A percentile compares a stretch with the other conserved stretches of the same genome.
These are phyloP conservation scores for Lepidochrysops patricia DNA, from an alignment of 2,888 invertebrate genomes.

Conservation along the genomic window DNA sequence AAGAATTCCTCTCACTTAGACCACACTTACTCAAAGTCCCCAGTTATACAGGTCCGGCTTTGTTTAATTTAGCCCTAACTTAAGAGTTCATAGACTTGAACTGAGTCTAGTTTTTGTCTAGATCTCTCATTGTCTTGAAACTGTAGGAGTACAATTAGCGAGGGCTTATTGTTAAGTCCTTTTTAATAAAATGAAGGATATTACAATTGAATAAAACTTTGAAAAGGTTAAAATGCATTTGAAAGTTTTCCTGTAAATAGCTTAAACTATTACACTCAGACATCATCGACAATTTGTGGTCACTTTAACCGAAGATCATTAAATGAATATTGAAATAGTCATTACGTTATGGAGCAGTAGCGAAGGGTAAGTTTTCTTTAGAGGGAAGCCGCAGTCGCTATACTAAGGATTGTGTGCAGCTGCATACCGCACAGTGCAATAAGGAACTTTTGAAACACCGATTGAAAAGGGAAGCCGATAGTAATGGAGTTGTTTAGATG, in stretches of 20 bases:
- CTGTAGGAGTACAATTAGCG: background rate
- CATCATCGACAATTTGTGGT: too few relatives aligned
- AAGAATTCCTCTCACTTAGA: background rate
- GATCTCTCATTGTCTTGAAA: slow-evolving; percentile 6
- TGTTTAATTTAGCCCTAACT: slow-evolving; percentile 6
- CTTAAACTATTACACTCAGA: too few relatives aligned
- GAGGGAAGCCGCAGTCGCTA: too few relatives aligned
- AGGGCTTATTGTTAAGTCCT: background rate
- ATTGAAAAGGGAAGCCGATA: too few relatives aligned
- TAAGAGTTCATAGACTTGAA: background rate
- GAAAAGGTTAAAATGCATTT: background rate
- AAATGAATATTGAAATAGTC: too few relatives aligned
- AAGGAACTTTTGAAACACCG: too few relatives aligned
- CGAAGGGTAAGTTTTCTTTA: too few relatives aligned
- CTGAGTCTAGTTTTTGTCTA: background rate
- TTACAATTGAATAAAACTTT: background rate
- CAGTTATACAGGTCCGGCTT: background rate
- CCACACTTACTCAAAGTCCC: background rate
- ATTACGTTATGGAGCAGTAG: too few relatives aligned
- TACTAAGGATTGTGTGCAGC: too few relatives aligned
- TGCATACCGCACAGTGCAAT: too few relatives aligned
- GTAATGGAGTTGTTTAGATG: too few relatives aligned
- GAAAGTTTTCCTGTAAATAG: background rate
- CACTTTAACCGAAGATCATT: too few relatives aligned
- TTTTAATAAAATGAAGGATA: background rate